Percentiles rank a stretch among this genome's conserved stretches.
Evolutionary conservation across 2,888 invertebrate genomes (phyloP).

Genomic region (Apodemia duryi): DNA sequence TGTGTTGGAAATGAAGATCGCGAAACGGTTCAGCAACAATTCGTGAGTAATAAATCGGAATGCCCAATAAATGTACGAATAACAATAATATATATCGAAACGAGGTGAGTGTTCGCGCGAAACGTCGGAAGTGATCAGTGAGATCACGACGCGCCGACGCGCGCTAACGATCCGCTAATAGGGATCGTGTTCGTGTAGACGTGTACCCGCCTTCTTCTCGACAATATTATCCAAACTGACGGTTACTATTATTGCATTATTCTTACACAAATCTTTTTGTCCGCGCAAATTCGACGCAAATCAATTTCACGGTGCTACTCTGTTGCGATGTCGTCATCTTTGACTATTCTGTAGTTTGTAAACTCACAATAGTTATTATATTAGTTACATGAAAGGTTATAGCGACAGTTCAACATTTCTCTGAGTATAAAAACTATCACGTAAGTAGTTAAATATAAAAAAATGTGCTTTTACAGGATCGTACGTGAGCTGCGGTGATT

Average conservation of each 20-base stretch:
- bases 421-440: slow-evolving; percentile 3
- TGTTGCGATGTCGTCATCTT: slow-evolving; percentile 6
- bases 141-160: slow-evolving; percentile 63
- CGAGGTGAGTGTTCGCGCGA: slow-evolving; percentile 30
- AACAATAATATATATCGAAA: slow-evolving; percentile 32
- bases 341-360: slow-evolving; percentile 2
- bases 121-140: slow-evolving; percentile 66
- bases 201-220: slow-evolving; percentile 56
- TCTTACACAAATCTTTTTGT: slow-evolving; percentile 16
- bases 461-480: not conserved
- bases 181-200: slow-evolving; percentile 66
- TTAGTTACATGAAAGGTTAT: slow-evolving; percentile 8
- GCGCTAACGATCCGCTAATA: slow-evolving; percentile 71
- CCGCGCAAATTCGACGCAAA: slow-evolving; percentile 14
- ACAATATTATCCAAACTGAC: slow-evolving; percentile 50
- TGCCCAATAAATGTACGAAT: slow-evolving; percentile 32
- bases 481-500: slow-evolving; percentile 1
- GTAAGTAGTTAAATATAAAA: not conserved
- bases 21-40: slow-evolving; percentile 27
- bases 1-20: slow-evolving; percentile 28
- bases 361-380: slow-evolving; percentile 5
- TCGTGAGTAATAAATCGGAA: slow-evolving; percentile 33
- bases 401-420: slow-evolving; percentile 7
- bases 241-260: slow-evolving; percentile 32
- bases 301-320: slow-evolving; percentile 12